These are phyloP conservation scores for Leistus spinibarbis DNA, from an alignment of 2,888 invertebrate genomes.

Conservation along the genomic window DNA sequence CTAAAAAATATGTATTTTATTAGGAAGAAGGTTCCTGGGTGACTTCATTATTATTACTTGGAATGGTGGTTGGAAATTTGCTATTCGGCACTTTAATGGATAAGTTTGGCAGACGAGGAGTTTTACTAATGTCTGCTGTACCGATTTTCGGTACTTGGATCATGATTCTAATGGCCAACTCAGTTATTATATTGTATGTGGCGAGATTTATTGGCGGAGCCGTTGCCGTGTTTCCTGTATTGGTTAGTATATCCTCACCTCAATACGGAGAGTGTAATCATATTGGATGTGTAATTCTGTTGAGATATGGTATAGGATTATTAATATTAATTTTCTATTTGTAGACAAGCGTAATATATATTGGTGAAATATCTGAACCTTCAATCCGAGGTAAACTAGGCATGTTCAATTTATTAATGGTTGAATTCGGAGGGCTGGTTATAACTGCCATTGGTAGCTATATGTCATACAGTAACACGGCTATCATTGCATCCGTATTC, in stretches of 20 bases:
- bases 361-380: conserved; percentile 62
- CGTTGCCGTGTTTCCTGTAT: background rate
- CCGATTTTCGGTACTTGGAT: conserved; percentile 63
- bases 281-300: background rate
- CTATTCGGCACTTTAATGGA: conserved; percentile 64
- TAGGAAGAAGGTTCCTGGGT: conserved; percentile 64
- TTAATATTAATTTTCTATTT: conserved; percentile 43
- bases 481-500: conserved; percentile 50
- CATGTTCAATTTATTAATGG: conserved; percentile 52
- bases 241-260: background rate
- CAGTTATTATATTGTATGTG: background rate
- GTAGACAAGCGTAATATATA: conserved; percentile 61
- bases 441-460: conserved; percentile 54
- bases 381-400: conserved; percentile 58
- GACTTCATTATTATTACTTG: conserved; percentile 63
- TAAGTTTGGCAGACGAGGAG: conserved; percentile 62
- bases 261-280: background rate
- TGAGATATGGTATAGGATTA: background rate
- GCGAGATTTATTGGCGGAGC: background rate
- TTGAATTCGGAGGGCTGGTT: conserved; percentile 54
- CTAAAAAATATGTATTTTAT: conserved; percentile 39
- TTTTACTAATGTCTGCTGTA: conserved; percentile 60
- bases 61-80: conserved; percentile 63
- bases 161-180: conserved; percentile 45
- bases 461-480: conserved; percentile 52